A percentile compares a stretch with the other conserved stretches of the same genome.
phyloP scores from a whole-genome alignment of 1,140 invertebrate species.

The Elymnias hypermnestra region DNA sequence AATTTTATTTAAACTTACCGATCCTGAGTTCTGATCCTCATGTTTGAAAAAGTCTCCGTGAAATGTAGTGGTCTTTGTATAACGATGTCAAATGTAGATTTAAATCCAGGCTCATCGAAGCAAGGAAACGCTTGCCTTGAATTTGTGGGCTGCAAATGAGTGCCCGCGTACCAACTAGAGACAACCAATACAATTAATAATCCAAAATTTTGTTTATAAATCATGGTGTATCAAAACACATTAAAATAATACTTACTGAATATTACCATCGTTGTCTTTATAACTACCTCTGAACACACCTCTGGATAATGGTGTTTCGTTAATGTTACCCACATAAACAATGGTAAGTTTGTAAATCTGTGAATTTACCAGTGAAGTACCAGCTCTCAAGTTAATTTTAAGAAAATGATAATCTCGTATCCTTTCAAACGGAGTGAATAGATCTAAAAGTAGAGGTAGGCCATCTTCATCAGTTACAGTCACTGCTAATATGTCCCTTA shows the following conservation, averaged over 20 bases:
- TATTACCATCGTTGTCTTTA: slow-evolving; percentile 35
- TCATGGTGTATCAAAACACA: no score
- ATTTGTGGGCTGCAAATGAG: slow-evolving; percentile 91
- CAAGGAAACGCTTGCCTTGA: slow-evolving; percentile 92
- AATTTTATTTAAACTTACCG: no score
- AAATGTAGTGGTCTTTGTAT: slow-evolving; percentile 50
- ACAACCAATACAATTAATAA: no score
- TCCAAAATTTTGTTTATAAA: no score
- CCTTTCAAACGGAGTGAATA: slow-evolving; percentile 34
- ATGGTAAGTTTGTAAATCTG: slow-evolving; percentile 37
- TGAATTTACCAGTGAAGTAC: slow-evolving; percentile 34
- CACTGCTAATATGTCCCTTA: slow-evolving; percentile 41
- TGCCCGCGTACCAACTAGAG: slow-evolving; percentile 83
- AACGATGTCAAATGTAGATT: slow-evolving; percentile 82
- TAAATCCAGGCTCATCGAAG: slow-evolving; percentile 93
- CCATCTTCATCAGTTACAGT: slow-evolving; percentile 27
- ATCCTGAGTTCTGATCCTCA: slow-evolving; percentile 32
- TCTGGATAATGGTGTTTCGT: slow-evolving; percentile 60
- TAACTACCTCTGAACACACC: slow-evolving; percentile 64
- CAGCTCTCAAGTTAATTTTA: slow-evolving; percentile 42
- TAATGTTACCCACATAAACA: slow-evolving; percentile 56
- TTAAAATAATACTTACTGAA: slow-evolving; percentile 55
- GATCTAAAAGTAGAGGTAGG: slow-evolving; percentile 23
- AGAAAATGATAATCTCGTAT: slow-evolving; percentile 48
- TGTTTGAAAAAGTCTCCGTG: slow-evolving; percentile 51